Base-by-base conservation (phyloP, 1,140 invertebrate species). In the Procambarus clarkii region DNA sequence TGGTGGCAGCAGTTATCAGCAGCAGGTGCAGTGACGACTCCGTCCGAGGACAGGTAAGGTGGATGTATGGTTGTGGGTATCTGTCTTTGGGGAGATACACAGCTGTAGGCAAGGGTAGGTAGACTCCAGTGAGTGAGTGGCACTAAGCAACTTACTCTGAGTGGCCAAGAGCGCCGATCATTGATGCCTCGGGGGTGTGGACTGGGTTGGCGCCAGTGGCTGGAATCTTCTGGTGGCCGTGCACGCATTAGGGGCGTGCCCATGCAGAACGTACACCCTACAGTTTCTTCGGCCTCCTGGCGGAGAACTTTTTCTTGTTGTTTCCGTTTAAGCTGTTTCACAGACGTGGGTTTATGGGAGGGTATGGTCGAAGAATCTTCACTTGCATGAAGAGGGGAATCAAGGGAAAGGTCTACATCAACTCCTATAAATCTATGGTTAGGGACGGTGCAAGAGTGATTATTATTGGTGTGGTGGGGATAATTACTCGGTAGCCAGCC, bases 111-210 rank as follows among this genome's bases (percentile, higher is more conserved):
- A 64, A 91, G 77, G 81, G 60, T 34, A 34, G 89, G 89, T 15
- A 91, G 89, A 79, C 89, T 91, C 89, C 89, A 69, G 82, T 76
- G 60, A 69, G 44, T 79, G 71, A 91, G 74, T 77, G 81, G 76
- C 50, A 85, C 83, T 77, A 78, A 45, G 74, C 71, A 87, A 93
- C 92, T 93, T 93, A 93, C 92, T 92, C 91, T 88, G 45, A 87
- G 90, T 48, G 90, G 92, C 92, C 92, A 93, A 58, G 92, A 85
- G 83, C 92, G 92, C 21, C 90, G 92, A n/a, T 93, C 90, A 64
- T 85, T 88, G 58, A 92, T 78, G 50, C 86, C 92, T 77, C 81
- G 83, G 77, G 91, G 92, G 76, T 93, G 92, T 58, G 91, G 92
- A 74, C 92, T 93, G 86, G 92, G 71, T 50, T 89, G 90, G 71